phyloP scores from a whole-genome alignment of 1,140 invertebrate species.

The Anastatus disparis region DNA sequence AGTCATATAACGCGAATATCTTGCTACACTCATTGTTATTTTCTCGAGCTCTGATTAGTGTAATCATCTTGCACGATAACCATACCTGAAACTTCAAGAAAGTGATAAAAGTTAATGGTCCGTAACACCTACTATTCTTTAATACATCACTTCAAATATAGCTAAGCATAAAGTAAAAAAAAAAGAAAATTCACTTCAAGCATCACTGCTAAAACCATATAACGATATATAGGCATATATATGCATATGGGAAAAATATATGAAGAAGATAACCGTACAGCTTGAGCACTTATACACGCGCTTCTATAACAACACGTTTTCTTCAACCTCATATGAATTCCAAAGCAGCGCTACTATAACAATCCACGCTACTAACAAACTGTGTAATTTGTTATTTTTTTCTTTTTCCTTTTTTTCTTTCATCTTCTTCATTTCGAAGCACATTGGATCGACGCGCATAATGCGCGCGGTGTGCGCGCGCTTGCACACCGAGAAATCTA shows the following conservation, averaged over 20 bases:
- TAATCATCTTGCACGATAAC: not conserved
- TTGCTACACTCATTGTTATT: too few relatives aligned
- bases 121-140: not conserved
- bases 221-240: not conserved
- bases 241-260: too few relatives aligned
- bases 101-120: slow-evolving; percentile 10
- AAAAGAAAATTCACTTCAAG: not conserved
- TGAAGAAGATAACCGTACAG: not conserved
- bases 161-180: too few relatives aligned
- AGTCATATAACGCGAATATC: too few relatives aligned
- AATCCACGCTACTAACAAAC: slow-evolving; percentile 27
- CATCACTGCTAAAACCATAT: not conserved
- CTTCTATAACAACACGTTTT: not conserved
- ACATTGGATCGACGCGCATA: too few relatives aligned
- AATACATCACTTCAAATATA: not conserved
- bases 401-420: too few relatives aligned
- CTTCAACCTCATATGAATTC: slow-evolving; percentile 11
- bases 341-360: too few relatives aligned
- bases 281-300: not conserved
- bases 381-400: slow-evolving; percentile 25
- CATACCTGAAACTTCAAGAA: not conserved
- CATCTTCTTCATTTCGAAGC: too few relatives aligned
- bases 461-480: too few relatives aligned
- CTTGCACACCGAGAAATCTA: not conserved
- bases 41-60: not conserved